phyloP scores from a whole-genome alignment of 2,797 vertebrate genomes.

The Artibeus lituratus region DNA sequence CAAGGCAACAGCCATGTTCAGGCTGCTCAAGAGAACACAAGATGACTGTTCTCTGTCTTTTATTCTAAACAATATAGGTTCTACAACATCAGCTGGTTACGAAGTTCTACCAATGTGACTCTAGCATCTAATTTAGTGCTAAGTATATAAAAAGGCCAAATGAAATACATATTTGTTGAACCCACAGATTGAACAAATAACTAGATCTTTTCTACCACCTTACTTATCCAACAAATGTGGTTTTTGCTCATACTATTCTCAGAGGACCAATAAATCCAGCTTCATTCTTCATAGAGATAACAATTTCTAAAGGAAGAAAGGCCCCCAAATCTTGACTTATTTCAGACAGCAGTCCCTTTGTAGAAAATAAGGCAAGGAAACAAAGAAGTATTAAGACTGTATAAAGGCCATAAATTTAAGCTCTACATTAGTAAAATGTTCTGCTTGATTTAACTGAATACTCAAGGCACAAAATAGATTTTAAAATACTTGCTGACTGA shows the following conservation, averaged over 20 bases:
- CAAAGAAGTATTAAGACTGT: neutral
- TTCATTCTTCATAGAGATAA: constrained; percentile 36
- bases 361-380: constrained; percentile 11
- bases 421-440: constrained; percentile 9
- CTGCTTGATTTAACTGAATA: constrained; percentile 22
- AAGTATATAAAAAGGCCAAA: constrained; percentile 23
- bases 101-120: neutral
- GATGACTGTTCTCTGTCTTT: neutral
- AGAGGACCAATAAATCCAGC: neutral
- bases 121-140: constrained; percentile 12
- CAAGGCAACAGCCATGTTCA: neutral
- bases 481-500: constrained; percentile 19
- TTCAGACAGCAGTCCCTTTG: neutral
- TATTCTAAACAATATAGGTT: neutral
- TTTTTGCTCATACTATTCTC: constrained; percentile 9
- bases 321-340: neutral
- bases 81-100: neutral
- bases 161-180: neutral
- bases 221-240: neutral
- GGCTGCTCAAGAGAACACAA: neutral
- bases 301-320: constrained; percentile 1
- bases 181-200: neutral
- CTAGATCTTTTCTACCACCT: neutral
- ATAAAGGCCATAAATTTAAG: constrained; percentile 15
- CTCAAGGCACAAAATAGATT: neutral